A percentile compares a stretch with the other conserved stretches of the same genome.
Conservation (phyloP, 2,113 vertebrate species). For the Solea solea region DNA sequence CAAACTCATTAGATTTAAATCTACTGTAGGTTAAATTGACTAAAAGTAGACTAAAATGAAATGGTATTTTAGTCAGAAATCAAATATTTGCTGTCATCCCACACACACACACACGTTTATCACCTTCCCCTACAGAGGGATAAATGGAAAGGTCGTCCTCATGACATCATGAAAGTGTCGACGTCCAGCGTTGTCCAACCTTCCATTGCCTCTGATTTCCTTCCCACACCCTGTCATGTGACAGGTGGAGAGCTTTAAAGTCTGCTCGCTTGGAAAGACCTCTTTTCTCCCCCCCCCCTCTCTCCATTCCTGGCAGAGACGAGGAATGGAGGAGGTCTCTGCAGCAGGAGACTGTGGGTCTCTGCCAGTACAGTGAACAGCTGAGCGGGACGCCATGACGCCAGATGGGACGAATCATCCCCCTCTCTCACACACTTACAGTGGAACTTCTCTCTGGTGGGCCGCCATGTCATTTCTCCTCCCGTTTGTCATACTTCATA, state of each 20-base stretch:
- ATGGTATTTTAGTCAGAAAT: too few relatives aligned
- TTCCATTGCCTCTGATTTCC: conserved; percentile 36
- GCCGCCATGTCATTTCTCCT: neutral
- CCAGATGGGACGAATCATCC: conserved; percentile 22
- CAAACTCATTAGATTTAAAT: too few relatives aligned
- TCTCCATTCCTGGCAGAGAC: conserved; percentile 22
- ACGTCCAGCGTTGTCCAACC: conserved; percentile 17
- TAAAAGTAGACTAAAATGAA: too few relatives aligned
- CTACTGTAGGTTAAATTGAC: too few relatives aligned
- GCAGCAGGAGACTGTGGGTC: neutral
- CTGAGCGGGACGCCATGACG: conserved; percentile 23
- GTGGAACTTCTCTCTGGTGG: neutral
- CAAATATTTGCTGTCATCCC: too few relatives aligned
- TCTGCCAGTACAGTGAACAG: conserved; percentile 40
- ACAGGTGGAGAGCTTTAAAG: conserved; percentile 37
- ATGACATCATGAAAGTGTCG: conserved; percentile 21
- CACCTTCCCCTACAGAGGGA: conserved; percentile 15
- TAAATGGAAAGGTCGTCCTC: conserved; percentile 24
- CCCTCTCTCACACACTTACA: neutral
- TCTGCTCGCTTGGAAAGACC: conserved; percentile 30
- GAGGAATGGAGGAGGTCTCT: neutral
- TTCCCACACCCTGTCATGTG: conserved; percentile 35
- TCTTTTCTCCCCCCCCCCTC: too few relatives aligned
- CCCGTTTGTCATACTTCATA: neutral
- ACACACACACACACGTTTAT: neutral